These are phyloP conservation scores for Pristionchus entomophagus DNA, from an alignment of 2,888 invertebrate genomes.

Conservation along the genomic window DNA sequence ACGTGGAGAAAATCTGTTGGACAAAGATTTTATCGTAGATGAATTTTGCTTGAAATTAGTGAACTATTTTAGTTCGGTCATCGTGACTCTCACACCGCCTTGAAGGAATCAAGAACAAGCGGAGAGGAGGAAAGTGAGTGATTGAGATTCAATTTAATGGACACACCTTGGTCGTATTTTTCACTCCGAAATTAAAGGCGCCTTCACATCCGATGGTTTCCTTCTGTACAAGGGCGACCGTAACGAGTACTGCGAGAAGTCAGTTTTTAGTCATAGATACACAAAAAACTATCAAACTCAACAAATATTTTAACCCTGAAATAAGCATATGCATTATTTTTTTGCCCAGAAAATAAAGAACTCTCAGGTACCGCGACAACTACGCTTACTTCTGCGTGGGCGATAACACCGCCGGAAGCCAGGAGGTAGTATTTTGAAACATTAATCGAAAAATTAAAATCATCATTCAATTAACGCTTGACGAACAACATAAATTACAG, in stretches of 20 bases:
- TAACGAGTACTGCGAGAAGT: constrained; percentile 40
- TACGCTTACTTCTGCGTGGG: constrained; percentile 44
- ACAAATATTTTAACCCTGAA: too few species aligned
- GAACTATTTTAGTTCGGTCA: not conserved
- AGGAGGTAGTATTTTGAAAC: not conserved
- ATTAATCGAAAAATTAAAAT: too few species aligned
- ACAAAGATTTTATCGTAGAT: too few species aligned
- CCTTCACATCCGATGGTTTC: constrained; percentile 36
- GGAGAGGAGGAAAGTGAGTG: constrained; percentile 29
- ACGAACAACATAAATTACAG: too few species aligned
- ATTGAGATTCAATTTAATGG: not conserved
- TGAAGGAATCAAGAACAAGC: constrained; percentile 34
- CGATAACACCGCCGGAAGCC: not conserved
- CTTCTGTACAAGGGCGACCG: constrained; percentile 35
- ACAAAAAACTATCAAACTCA: too few species aligned
- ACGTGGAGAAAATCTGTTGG: too few species aligned
- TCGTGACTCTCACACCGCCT: not conserved
- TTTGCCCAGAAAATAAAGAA: too few species aligned
- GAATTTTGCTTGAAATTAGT: not conserved
- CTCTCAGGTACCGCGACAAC: constrained; percentile 43
- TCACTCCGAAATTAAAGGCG: too few species aligned
- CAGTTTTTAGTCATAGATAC: too few species aligned
- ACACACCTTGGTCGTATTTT: too few species aligned
- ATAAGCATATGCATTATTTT: too few species aligned
- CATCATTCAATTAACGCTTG: too few species aligned